phyloP scores from a whole-genome alignment of 2,113 vertebrate species.

The Aptenodytes patagonicus region DNA sequence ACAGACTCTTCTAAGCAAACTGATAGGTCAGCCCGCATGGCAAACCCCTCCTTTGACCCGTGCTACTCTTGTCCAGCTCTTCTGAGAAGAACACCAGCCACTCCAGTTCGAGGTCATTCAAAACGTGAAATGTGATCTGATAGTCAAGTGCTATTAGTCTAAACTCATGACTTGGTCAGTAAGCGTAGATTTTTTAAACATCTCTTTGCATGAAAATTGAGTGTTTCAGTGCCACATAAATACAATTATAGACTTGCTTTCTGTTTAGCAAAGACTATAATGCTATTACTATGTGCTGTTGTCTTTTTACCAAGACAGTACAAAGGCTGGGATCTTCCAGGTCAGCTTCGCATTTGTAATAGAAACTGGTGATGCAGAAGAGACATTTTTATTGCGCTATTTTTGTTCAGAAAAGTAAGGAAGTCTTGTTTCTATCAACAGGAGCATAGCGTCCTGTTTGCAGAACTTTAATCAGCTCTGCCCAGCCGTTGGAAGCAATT shows the following conservation, averaged over 20 bases:
- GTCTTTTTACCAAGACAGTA: background rate
- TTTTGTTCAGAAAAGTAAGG: background rate
- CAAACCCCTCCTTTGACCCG: background rate
- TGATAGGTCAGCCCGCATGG: background rate
- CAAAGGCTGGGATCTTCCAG: background rate
- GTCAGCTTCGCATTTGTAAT: background rate
- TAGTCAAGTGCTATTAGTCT: background rate
- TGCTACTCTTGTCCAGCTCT: background rate
- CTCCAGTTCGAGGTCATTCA: background rate
- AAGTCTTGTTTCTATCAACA: background rate
- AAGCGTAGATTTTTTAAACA: rapidly evolving
- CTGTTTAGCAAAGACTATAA: background rate
- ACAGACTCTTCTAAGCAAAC: background rate
- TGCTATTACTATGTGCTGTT: rapidly evolving
- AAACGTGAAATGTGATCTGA: background rate
- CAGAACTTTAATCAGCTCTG: background rate
- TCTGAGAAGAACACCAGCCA: background rate
- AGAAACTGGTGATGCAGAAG: background rate
- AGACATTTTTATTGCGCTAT: background rate
- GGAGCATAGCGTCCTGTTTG: background rate
- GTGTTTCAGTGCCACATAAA: background rate
- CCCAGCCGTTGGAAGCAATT: background rate
- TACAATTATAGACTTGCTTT: background rate
- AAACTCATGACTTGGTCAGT: background rate
- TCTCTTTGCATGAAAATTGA: background rate